These are phyloP conservation scores for Peromyscus attwateri DNA, from an alignment of 2,797 vertebrate genomes.

Conservation along the genomic window DNA sequence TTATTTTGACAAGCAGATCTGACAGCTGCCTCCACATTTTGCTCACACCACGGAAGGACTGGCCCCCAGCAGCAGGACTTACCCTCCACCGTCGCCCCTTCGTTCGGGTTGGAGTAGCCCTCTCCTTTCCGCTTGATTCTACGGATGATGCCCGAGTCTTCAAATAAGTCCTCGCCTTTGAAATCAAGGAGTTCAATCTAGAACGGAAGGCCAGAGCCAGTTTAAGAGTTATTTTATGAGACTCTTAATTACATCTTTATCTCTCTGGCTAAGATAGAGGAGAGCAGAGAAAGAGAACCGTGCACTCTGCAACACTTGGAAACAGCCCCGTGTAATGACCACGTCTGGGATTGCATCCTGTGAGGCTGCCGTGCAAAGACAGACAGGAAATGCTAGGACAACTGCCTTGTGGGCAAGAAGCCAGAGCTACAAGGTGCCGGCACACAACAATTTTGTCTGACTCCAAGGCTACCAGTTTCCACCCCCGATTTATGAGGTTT, in stretches of 20 bases:
- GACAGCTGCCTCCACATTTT: too few species aligned
- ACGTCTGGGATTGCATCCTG: constrained; percentile 77
- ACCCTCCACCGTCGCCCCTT: constrained; percentile 95
- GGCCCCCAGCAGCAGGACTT: constrained; percentile 71
- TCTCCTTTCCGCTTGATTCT: constrained; percentile 97
- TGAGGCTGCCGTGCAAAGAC: constrained; percentile 52
- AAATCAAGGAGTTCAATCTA: constrained; percentile 93
- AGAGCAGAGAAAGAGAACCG: background rate
- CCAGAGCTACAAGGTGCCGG: constrained; percentile 61
- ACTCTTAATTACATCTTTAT: constrained; percentile 4
- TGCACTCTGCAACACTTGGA: constrained; percentile 75
- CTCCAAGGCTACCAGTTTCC: background rate
- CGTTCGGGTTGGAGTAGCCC: constrained; percentile 95
- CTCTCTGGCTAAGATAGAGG: constrained; percentile 46
- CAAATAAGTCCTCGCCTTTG: constrained; percentile 94
- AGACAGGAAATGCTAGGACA: constrained; percentile 69
- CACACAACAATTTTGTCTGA: constrained; percentile 19
- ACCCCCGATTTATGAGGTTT: constrained; percentile 26
- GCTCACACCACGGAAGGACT: background rate
- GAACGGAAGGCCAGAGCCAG: constrained; percentile 66
- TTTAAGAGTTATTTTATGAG: constrained; percentile 71
- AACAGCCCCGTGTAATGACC: constrained; percentile 75
- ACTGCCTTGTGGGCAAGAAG: constrained; percentile 19
- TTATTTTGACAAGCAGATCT: background rate
- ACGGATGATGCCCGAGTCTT: constrained; percentile 94